Percentiles rank a stretch among this genome's conserved stretches.
Conservation (phyloP, 2,888 invertebrate species). For the Chesias legatella region DNA sequence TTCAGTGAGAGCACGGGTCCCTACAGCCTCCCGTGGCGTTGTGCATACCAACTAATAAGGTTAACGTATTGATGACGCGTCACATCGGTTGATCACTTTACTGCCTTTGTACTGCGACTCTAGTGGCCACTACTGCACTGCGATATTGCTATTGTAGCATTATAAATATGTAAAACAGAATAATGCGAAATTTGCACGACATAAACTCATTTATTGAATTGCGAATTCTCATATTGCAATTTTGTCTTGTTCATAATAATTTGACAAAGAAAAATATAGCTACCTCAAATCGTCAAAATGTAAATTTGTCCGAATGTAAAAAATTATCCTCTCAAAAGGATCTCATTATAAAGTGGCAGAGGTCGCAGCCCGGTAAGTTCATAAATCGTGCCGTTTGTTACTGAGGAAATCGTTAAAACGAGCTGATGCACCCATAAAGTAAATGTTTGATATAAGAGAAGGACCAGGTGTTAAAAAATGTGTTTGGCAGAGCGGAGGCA, state of each 20-base stretch:
- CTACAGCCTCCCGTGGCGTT: slow-evolving; percentile 46
- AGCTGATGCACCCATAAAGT: slow-evolving; percentile 65
- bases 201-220: too few species aligned
- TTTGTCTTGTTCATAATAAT: too few species aligned
- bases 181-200: not conserved
- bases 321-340: not conserved
- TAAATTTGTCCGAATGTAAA: too few species aligned
- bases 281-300: not conserved
- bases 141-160: slow-evolving; percentile 6
- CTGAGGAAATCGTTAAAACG: slow-evolving; percentile 29
- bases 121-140: slow-evolving; percentile 14
- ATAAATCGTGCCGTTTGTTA: slow-evolving; percentile 21
- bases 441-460: slow-evolving; percentile 69
- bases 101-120: slow-evolving; percentile 28
- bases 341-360: slow-evolving; percentile 17
- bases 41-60: slow-evolving; percentile 58
- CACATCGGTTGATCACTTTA: slow-evolving; percentile 56
- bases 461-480: slow-evolving; percentile 77
- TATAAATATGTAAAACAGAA: not conserved
- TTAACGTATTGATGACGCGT: slow-evolving; percentile 63
- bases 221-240: too few species aligned
- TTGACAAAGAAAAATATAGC: not conserved
- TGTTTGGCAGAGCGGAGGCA: slow-evolving; percentile 71
- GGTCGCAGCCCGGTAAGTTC: slow-evolving; percentile 12
- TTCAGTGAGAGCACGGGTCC: slow-evolving; percentile 36